These are phyloP conservation scores for Engraulis encrasicolus DNA, from an alignment of 2,113 vertebrate genomes.

Conservation along the genomic window DNA sequence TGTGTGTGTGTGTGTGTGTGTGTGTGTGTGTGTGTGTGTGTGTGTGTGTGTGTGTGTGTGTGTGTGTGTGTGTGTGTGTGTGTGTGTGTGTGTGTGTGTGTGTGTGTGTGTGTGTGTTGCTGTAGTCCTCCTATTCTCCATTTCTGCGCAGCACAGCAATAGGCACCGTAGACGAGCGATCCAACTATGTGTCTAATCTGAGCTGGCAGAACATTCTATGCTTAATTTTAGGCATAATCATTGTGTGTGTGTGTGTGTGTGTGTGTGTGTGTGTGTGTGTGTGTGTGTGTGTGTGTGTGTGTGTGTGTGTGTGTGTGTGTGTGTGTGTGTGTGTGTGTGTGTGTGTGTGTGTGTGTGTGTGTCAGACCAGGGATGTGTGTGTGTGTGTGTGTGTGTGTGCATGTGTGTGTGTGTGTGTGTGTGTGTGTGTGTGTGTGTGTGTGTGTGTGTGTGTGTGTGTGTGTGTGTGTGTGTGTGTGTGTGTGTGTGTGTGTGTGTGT, in stretches of 20 bases:
- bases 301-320: background rate
- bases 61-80: background rate
- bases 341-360: background rate
- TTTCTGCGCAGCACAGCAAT: slow-evolving; percentile 43
- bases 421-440: background rate
- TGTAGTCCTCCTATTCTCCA: slow-evolving; percentile 38
- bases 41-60: background rate
- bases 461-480: background rate
- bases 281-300: slow-evolving; percentile 3
- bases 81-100: background rate
- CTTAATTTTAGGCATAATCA: slow-evolving; percentile 76
- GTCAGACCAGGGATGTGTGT: too few species aligned
- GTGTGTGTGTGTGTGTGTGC: background rate
- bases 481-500: background rate
- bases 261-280: background rate
- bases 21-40: background rate
- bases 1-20: background rate
- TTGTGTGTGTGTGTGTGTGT: slow-evolving; percentile 30
- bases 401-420: background rate
- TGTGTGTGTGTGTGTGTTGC: slow-evolving; percentile 51
- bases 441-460: background rate
- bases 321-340: background rate
- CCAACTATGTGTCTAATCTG: slow-evolving; percentile 64
- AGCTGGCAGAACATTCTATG: slow-evolving; percentile 73
- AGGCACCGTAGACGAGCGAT: slow-evolving; percentile 26